A percentile compares a stretch with the other conserved stretches of the same genome.
phyloP scores from a whole-genome alignment of 2,797 vertebrate species.

The Eidolon dupreanum region DNA sequence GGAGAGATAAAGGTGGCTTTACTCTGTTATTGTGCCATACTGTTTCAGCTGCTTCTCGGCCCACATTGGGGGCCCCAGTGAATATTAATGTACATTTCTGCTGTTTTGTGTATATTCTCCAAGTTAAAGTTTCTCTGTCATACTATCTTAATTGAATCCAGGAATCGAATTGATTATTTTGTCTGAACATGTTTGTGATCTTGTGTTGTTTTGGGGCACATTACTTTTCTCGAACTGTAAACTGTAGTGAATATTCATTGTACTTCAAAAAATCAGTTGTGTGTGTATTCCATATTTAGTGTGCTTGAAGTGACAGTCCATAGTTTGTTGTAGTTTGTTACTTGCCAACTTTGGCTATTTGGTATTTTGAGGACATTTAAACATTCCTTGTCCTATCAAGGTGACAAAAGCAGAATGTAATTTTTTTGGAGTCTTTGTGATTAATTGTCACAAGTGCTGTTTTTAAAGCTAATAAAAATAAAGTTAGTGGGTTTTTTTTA shows the following conservation, averaged over 20 bases:
- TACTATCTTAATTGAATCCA: background rate
- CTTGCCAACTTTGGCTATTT: background rate
- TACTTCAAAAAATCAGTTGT: background rate
- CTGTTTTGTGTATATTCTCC: fast-evolving
- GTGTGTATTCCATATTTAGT: background rate
- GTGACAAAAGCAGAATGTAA: slow-evolving; percentile 47
- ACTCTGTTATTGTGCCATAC: background rate
- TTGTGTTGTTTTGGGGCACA: background rate
- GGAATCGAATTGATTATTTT: background rate
- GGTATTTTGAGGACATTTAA: slow-evolving; percentile 51
- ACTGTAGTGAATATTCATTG: background rate
- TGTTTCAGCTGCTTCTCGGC: background rate
- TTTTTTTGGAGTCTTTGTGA: slow-evolving; percentile 3
- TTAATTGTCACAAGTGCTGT: slow-evolving; percentile 66
- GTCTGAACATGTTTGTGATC: background rate
- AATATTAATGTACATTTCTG: background rate
- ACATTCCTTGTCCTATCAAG: slow-evolving; percentile 37
- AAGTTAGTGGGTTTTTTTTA: slow-evolving; percentile 37
- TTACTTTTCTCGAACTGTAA: background rate
- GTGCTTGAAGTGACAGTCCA: background rate
- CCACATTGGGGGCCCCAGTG: fast-evolving
- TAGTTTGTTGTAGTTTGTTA: background rate
- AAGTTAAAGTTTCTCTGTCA: background rate
- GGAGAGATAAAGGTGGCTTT: background rate
- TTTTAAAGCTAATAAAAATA: slow-evolving; percentile 74